A percentile compares a stretch with the other conserved stretches of the same genome.
phyloP scores from a whole-genome alignment of 2,888 invertebrate species.

The Drosophila sordidula region DNA sequence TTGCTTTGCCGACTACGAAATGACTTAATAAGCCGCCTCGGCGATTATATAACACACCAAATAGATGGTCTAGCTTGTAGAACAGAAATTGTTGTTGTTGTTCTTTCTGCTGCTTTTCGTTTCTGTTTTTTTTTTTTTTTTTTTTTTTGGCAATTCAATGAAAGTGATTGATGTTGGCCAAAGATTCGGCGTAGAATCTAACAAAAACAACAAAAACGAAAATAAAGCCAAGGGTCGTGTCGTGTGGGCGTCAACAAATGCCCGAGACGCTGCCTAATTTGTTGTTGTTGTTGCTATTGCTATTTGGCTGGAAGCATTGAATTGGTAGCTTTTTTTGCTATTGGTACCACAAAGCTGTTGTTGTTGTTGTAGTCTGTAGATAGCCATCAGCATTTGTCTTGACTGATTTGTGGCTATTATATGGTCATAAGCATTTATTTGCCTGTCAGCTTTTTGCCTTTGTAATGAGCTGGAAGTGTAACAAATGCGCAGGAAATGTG shows the following conservation, averaged over 20 bases:
- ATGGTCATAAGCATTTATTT: conserved; percentile 63
- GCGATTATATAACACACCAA: conserved; percentile 49
- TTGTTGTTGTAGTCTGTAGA: conserved; percentile 26
- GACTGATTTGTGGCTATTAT: conserved; percentile 77
- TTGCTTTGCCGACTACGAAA: conserved; percentile 39
- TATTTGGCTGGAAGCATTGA: conserved; percentile 16
- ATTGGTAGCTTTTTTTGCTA: conserved; percentile 19
- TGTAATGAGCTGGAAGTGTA: conserved; percentile 49
- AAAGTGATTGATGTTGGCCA: conserved; percentile 79
- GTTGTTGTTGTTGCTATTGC: conserved; percentile 25
- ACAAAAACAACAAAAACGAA: conserved; percentile 10
- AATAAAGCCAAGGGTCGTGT: conserved; percentile 54
- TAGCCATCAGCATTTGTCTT: conserved; percentile 66
- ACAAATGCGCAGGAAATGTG: conserved; percentile 42
- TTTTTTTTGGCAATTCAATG: conserved; percentile 67
- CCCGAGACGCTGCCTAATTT: conserved; percentile 47
- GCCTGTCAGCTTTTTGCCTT: conserved; percentile 44
- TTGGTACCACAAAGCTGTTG: background rate
- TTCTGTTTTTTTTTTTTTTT: conserved; percentile 29
- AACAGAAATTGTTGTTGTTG: conserved; percentile 25
- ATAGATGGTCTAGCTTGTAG: conserved; percentile 17
- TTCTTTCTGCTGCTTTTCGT: conserved; percentile 13
- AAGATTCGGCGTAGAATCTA: conserved; percentile 50
- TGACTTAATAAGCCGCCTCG: conserved; percentile 71
- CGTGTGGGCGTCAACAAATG: conserved; percentile 55